Conservation (phyloP, 1,140 invertebrate genomes). For the Brachionus koreanus region DNA sequence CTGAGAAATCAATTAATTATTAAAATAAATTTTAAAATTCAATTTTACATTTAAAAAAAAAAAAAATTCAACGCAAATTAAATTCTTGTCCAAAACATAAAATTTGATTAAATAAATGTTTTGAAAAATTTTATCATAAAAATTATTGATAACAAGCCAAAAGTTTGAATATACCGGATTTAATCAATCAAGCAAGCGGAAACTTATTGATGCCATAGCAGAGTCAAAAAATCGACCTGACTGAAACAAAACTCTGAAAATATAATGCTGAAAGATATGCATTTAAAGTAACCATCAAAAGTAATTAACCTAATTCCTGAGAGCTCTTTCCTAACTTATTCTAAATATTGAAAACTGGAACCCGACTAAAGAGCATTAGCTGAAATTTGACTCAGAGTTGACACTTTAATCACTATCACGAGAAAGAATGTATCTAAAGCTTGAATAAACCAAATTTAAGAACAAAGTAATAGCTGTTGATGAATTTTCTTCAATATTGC, state of each 20-base stretch:
- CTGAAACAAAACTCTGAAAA: neutral
- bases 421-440: neutral
- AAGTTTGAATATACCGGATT: neutral
- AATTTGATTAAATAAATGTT: too few relatives aligned
- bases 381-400: neutral
- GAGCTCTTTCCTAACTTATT: slow-evolving; percentile 1
- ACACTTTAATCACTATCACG: neutral
- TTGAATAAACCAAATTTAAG: neutral
- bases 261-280: neutral
- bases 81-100: too few relatives aligned
- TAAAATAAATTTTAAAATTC: neutral
- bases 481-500: neutral
- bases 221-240: neutral
- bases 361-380: neutral
- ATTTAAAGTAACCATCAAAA: neutral
- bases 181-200: neutral
- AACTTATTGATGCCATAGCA: neutral
- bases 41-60: neutral
- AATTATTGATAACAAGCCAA: too few relatives aligned
- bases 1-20: neutral
- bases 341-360: neutral
- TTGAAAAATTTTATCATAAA: too few relatives aligned
- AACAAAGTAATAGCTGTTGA: neutral
- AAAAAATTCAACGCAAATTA: too few relatives aligned
- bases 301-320: slow-evolving; percentile 8